Base-by-base conservation (phyloP, 2,888 invertebrate species). In the Perdita meconis region DNA sequence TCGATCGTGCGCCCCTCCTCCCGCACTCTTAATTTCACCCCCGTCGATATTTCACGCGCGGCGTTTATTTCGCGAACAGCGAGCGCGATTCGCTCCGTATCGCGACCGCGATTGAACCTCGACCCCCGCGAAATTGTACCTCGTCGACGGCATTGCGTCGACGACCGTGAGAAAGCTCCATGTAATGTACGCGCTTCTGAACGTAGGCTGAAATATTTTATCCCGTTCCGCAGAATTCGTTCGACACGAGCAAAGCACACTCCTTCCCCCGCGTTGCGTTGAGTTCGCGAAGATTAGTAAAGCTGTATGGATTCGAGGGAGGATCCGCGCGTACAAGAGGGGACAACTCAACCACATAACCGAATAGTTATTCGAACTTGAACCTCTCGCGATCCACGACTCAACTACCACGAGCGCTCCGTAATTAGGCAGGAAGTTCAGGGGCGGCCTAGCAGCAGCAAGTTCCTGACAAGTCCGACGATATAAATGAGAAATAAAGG, bases 381-480 rank as follows among this genome's bases (percentile, higher is more conserved):
- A 69, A 79, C 65, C 79, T 73, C 78, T 73, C 61, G 76, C 81
- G 64, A 81, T 74, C 66, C 64, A 67, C 77, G 72, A 68, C 80
- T 72, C 68, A 50, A 79, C n/a, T n/a, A n/a, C n/a, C 68, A 30
- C 30, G 80, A 76, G 80, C 60, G 84, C 80, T 74, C 71, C 76
- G 67, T 77, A 69, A 80, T 83, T 71, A 83, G 78, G 78, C 82
- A 73, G 74, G 75, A 75, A 72, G 81, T 82, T 84, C 72, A 78
- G 80, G 78, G 67, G 81, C 85, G 80, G 69, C 85, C 80, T 83
- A 78, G 78, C 69, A 70, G 78, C 69, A 70, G 85, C 80, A 75
- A 75, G 83, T 83, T 85, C 85, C 85, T 82, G 80, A 74, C 30
- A 30, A n/a, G 51, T 74, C 69, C 78, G 55, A 61, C 16, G 40